A percentile compares a stretch with the other conserved stretches of the same genome.
phyloP scores from a whole-genome alignment of 2,888 invertebrate species.

The Thymelicus acteon region DNA sequence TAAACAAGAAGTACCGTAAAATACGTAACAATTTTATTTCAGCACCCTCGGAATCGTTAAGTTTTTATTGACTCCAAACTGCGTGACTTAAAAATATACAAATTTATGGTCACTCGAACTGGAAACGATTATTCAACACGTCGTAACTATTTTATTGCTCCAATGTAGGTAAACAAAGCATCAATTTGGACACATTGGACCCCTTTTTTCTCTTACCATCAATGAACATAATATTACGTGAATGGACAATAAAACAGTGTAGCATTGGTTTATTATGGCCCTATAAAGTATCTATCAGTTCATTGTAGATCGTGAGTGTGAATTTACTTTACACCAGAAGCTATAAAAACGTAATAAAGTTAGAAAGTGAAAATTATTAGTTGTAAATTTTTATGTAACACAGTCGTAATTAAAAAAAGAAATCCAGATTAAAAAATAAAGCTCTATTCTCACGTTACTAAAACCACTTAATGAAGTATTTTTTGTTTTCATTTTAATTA shows the following conservation, averaged over 20 bases:
- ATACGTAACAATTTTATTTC: conserved; percentile 73
- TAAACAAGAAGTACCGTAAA: conserved; percentile 57
- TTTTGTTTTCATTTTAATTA: too few relatives aligned
- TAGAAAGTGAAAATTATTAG: background rate
- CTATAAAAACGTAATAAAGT: conserved; percentile 12
- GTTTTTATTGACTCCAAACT: conserved; percentile 82
- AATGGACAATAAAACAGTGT: conserved; percentile 37
- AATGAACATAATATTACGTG: conserved; percentile 38
- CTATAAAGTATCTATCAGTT: conserved; percentile 24
- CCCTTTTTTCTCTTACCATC: conserved; percentile 43
- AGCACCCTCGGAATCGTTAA: conserved; percentile 80
- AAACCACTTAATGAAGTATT: too few relatives aligned
- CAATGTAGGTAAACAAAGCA: conserved; percentile 80
- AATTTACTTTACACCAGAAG: conserved; percentile 23
- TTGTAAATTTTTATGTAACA: background rate
- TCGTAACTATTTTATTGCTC: conserved; percentile 82
- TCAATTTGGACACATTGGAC: conserved; percentile 67
- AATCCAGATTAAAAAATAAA: too few relatives aligned
- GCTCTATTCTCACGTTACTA: too few relatives aligned
- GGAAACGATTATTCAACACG: conserved; percentile 83
- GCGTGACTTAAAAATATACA: conserved; percentile 83
- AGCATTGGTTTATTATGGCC: conserved; percentile 27
- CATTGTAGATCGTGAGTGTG: conserved; percentile 19
- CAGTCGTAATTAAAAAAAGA: too few relatives aligned
- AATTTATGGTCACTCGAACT: conserved; percentile 83